phyloP scores from a whole-genome alignment of 2,113 vertebrate species.

The Vombatus ursinus region DNA sequence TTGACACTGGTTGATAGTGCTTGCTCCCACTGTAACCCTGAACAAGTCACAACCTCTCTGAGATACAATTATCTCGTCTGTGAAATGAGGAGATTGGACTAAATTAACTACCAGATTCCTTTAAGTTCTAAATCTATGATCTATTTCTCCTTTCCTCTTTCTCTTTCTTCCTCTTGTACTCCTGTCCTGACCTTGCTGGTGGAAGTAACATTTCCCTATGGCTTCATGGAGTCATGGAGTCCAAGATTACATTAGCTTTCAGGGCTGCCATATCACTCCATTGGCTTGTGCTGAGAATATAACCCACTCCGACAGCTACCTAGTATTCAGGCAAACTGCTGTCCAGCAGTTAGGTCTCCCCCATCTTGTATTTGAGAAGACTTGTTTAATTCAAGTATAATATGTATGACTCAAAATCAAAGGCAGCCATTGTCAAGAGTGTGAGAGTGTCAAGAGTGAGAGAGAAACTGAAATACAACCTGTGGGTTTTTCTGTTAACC shows the following conservation, averaged over 20 bases:
- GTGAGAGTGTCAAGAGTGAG: background rate
- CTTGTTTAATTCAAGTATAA: background rate
- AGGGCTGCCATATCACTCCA: background rate
- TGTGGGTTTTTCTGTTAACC: background rate
- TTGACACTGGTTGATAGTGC: too few species aligned
- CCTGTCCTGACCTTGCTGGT: background rate
- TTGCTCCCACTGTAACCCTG: too few species aligned
- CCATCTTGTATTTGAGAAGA: background rate
- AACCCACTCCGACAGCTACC: background rate
- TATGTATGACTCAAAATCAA: background rate
- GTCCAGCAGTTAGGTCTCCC: background rate
- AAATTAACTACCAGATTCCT: too few species aligned
- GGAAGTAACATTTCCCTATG: background rate
- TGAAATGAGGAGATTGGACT: too few species aligned
- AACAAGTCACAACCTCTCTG: too few species aligned
- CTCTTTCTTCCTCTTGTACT: background rate
- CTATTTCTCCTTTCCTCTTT: background rate
- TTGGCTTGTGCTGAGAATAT: background rate
- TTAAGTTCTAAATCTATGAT: too few species aligned
- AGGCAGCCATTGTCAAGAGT: too few species aligned
- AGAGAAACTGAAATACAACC: background rate
- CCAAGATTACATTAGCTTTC: background rate
- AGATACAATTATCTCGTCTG: too few species aligned
- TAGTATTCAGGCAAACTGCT: background rate
- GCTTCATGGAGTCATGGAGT: background rate